These are phyloP conservation scores for Nycticebus coucang DNA, from an alignment of 2,113 vertebrate genomes.

Conservation along the genomic window DNA sequence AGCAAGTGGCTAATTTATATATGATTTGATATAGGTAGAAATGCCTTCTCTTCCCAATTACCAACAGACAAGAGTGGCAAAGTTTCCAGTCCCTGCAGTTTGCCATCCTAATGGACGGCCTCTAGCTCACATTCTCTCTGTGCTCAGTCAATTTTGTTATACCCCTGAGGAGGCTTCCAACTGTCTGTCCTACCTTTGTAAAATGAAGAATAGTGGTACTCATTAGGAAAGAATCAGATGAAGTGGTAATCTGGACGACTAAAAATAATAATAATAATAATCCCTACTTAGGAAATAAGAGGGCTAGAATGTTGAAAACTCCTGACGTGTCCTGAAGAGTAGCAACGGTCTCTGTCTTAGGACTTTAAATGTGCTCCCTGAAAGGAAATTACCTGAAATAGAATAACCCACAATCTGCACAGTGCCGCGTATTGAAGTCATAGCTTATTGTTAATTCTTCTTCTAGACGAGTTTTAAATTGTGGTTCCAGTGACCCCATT, in stretches of 20 bases:
- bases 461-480: not conserved
- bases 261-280: not conserved
- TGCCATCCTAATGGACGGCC: not conserved
- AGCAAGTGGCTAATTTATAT: not conserved
- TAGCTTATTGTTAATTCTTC: conserved; percentile 39
- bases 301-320: not conserved
- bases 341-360: not conserved
- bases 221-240: not conserved
- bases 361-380: not conserved
- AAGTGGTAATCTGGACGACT: not conserved
- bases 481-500: conserved; percentile 23
- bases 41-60: not conserved
- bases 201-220: not conserved
- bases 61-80: not conserved
- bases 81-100: not conserved
- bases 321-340: not conserved
- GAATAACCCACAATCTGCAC: conserved; percentile 3
- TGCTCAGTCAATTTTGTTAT: not conserved
- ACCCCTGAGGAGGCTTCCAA: not conserved
- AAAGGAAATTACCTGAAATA: conserved; percentile 10
- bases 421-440: not conserved
- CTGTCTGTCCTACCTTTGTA: not conserved
- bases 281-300: not conserved
- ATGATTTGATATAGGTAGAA: not conserved
- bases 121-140: not conserved